Evolutionary conservation across 2,888 invertebrate species (phyloP), one percentile per base, ranked within the genome.

Genomic region (Troides oblongomaculatus): DNA sequence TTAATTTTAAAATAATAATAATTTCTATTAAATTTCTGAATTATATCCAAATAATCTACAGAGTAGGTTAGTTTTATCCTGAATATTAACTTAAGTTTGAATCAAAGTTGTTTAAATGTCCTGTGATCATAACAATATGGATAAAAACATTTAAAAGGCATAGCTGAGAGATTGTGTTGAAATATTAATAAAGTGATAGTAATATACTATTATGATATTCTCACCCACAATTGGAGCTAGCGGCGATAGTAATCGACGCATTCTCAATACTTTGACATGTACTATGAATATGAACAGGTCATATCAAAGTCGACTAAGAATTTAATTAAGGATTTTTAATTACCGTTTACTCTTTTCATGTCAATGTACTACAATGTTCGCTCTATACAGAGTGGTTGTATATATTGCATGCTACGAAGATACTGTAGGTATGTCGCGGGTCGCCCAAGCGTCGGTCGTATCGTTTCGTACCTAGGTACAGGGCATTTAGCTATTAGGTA

Each of bases 401-500:
- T 73, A 73, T 56, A 60, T 60, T 61, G 64, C 67, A 64, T 56
- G 66, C 57, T 70, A 64, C 61, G 50, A 60, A 70, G 64, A 71
- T 70, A 61, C 71, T 69, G 74, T 82, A 80, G 73, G 74, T 76
- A 76, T 72, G 72, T 69, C 71, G 72, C 79, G 79, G 72, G 74
- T 79, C 80, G 72, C 69, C 76, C 76, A 75, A 71, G 62, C 57
- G 57, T 43, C 65, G 76, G 76, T 74, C 77, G 85, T 84, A 78
- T 81, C 83, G 80, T 75, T 74, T 75, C 77, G 86, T 87, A 79
- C 83, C 85, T 87, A 86, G 83, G 80, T 77, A 85, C 83, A 74
- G 76, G 77, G 71, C 74, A 73, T 77, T 77, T 70, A 68, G 56
- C 10, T 43, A 43, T 66, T 66, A 68, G 30, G 61, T 62, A 46